Percentiles rank a stretch among this genome's conserved stretches.
Evolutionary conservation across 2,797 vertebrate species (phyloP).

Genomic region (Fistularia tabacaria): DNA sequence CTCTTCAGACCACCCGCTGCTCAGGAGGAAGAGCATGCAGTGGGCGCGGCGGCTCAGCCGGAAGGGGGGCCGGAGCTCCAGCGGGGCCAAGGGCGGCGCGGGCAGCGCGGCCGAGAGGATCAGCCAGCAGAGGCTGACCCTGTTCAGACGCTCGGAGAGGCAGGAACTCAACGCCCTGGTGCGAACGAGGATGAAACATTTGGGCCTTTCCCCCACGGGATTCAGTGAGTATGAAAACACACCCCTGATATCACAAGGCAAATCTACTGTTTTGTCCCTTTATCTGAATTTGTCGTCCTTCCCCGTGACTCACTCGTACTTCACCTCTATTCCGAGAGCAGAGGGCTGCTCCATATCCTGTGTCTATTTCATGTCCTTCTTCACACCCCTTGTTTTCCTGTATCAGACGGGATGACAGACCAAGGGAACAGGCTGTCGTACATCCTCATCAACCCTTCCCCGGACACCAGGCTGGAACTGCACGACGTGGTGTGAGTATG

Average conservation of each 20-base stretch:
- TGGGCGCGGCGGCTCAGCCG: conserved; percentile 82
- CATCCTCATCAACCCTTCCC: conserved; percentile 85
- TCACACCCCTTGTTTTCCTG: conserved; percentile 49
- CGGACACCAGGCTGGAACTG: conserved; percentile 80
- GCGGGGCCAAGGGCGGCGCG: conserved; percentile 71
- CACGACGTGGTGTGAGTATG: conserved; percentile 82
- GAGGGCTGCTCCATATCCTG: conserved; percentile 45
- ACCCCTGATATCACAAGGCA: neutral
- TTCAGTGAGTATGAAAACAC: conserved; percentile 72
- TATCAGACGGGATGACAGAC: conserved; percentile 82
- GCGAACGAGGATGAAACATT: conserved; percentile 81
- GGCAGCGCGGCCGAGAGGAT: conserved; percentile 80
- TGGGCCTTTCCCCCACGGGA: conserved; percentile 80
- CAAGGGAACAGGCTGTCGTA: conserved; percentile 82
- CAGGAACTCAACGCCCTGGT: conserved; percentile 83
- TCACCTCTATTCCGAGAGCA: conserved; percentile 11
- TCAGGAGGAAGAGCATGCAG: conserved; percentile 85
- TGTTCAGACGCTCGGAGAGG: conserved; percentile 81
- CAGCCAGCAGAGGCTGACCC: conserved; percentile 80
- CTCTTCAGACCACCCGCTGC: conserved; percentile 78
- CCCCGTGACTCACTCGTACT: conserved; percentile 13
- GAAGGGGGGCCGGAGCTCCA: conserved; percentile 74
- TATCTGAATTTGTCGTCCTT: conserved; percentile 25
- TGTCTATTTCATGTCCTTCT: conserved; percentile 51
- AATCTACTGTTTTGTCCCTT: neutral